Conservation (phyloP, 2,797 vertebrate species). For the Kryptolebias ocellatus region DNA sequence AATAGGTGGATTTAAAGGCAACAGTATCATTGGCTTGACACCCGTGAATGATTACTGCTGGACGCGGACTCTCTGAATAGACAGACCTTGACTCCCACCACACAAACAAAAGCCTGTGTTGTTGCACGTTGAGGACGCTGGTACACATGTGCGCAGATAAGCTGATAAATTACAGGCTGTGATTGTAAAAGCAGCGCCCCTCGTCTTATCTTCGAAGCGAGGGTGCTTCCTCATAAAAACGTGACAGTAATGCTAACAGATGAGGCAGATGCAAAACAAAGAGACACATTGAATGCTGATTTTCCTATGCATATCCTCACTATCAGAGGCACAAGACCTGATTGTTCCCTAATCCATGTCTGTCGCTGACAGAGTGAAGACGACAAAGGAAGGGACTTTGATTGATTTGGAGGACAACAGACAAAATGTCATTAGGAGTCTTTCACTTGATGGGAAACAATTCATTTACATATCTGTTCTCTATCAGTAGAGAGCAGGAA, state of each 20-base stretch:
- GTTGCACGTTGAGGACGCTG: constrained; percentile 70
- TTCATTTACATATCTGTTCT: constrained; percentile 21
- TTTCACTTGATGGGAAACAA: constrained; percentile 13
- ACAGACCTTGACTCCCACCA: constrained; percentile 66
- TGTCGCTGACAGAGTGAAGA: constrained; percentile 46
- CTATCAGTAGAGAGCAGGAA: constrained; percentile 1
- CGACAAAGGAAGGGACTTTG: constrained; percentile 35
- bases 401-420: constrained; percentile 37
- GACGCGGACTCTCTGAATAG: constrained; percentile 51
- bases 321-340: constrained; percentile 70
- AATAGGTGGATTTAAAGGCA: constrained; percentile 4
- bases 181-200: constrained; percentile 54
- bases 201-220: constrained; percentile 66
- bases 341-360: constrained; percentile 76
- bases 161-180: constrained; percentile 63
- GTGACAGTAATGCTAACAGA: constrained; percentile 79
- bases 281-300: constrained; percentile 75
- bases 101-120: constrained; percentile 70
- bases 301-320: constrained; percentile 59
- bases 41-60: constrained; percentile 56
- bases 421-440: constrained; percentile 35
- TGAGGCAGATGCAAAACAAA: constrained; percentile 78
- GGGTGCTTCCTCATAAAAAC: constrained; percentile 74
- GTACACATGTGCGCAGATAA: constrained; percentile 68
- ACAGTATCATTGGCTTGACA: constrained; percentile 18